phyloP scores from a whole-genome alignment of 2,113 vertebrate species.

The Passer domesticus region DNA sequence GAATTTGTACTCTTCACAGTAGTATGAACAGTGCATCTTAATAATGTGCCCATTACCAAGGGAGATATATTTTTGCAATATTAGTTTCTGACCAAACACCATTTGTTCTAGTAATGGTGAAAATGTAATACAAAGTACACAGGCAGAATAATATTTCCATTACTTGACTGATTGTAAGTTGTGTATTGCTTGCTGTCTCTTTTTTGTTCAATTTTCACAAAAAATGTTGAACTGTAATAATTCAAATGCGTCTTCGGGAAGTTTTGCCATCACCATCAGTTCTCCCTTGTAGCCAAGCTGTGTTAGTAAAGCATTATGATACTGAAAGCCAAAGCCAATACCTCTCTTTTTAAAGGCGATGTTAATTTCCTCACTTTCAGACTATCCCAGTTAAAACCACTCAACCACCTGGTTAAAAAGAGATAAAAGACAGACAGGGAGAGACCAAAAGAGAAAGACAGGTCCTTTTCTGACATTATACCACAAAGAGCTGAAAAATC shows the following conservation, averaged over 20 bases:
- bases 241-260: neutral
- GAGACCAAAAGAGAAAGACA: neutral
- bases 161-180: neutral
- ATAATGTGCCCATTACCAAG: neutral
- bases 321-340: slow-evolving; percentile 48
- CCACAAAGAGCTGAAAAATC: neutral
- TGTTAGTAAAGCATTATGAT: neutral
- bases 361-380: slow-evolving; percentile 80
- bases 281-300: neutral
- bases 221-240: neutral
- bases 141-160: neutral
- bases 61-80: neutral
- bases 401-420: slow-evolving; percentile 84
- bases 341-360: slow-evolving; percentile 89
- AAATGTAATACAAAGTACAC: neutral
- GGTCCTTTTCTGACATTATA: neutral
- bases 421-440: neutral
- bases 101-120: neutral
- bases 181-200: neutral
- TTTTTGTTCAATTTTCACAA: neutral
- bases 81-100: neutral
- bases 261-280: neutral
- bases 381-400: slow-evolving; percentile 91
- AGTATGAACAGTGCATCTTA: neutral
- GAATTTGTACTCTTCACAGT: neutral